A percentile compares a stretch with the other conserved stretches of the same genome.
These are phyloP conservation scores for Zosterops hypoxanthus DNA, from an alignment of 2,113 vertebrate genomes.

Conservation along the genomic window DNA sequence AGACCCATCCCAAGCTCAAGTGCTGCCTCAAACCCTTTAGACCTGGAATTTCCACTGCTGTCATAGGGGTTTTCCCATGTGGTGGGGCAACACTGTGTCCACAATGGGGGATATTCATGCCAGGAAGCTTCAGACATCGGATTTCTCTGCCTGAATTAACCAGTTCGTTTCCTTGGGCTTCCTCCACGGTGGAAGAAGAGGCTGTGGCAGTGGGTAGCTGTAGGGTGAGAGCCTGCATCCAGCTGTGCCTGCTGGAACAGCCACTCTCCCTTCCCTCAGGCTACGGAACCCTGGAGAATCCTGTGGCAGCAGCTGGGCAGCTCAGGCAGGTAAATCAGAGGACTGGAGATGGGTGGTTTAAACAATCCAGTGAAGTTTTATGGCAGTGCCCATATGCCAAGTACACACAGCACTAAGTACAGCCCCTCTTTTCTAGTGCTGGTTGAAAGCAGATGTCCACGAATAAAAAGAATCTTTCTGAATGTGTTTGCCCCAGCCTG, in stretches of 20 bases:
- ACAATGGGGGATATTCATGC: neutral
- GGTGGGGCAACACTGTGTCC: neutral
- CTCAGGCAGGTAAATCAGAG: neutral
- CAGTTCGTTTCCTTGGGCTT: neutral
- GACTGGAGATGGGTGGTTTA: neutral
- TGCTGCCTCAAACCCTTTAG: neutral
- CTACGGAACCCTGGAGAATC: neutral
- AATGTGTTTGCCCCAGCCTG: neutral
- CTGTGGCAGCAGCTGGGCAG: neutral
- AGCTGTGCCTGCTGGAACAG: neutral
- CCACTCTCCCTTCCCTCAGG: neutral
- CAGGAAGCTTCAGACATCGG: neutral
- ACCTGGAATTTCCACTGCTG: neutral
- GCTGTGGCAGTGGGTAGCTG: neutral
- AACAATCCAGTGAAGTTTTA: neutral
- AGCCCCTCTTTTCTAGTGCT: neutral
- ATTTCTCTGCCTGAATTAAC: conserved; percentile 9
- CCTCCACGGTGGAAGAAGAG: neutral
- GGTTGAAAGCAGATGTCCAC: neutral
- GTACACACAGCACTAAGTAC: neutral
- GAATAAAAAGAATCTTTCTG: neutral
- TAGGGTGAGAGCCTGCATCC: neutral
- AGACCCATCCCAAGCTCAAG: neutral
- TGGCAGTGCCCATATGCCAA: neutral
- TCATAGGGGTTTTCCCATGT: conserved; percentile 20